Evolutionary conservation across 2,113 vertebrate genomes (phyloP).

Genomic region (Chloropsis cyanopogon): DNA sequence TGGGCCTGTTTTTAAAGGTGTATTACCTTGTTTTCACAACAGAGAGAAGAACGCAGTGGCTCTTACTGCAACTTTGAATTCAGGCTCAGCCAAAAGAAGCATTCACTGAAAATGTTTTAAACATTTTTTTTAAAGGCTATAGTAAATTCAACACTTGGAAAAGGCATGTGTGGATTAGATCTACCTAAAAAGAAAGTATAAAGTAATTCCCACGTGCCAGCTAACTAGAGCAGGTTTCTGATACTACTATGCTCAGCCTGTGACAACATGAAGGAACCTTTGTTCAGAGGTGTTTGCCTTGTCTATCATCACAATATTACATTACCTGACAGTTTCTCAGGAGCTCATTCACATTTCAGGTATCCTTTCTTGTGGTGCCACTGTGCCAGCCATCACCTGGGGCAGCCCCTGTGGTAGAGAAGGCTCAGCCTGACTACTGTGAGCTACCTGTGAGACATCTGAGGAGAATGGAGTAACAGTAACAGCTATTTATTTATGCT

Average conservation of each 20-base stretch:
- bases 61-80: not conserved
- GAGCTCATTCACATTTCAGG: not conserved
- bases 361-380: not conserved
- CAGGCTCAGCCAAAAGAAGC: not conserved
- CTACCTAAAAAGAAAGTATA: not conserved
- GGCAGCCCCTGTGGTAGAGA: not conserved
- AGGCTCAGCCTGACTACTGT: not conserved
- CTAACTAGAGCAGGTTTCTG: not conserved
- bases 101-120: not conserved
- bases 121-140: not conserved
- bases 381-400: not conserved
- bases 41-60: not conserved
- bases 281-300: not conserved
- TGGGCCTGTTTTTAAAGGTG: not conserved
- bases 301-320: not conserved
- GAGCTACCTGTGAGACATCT: not conserved
- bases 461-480: not conserved
- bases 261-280: not conserved
- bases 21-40: not conserved
- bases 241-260: rapidly evolving
- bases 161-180: not conserved
- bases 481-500: not conserved
- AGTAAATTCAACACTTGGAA: not conserved
- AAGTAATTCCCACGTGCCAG: not conserved
- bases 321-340: not conserved